Conservation (phyloP, 2,797 vertebrate species). For the Scolopax bukidnonensis region DNA sequence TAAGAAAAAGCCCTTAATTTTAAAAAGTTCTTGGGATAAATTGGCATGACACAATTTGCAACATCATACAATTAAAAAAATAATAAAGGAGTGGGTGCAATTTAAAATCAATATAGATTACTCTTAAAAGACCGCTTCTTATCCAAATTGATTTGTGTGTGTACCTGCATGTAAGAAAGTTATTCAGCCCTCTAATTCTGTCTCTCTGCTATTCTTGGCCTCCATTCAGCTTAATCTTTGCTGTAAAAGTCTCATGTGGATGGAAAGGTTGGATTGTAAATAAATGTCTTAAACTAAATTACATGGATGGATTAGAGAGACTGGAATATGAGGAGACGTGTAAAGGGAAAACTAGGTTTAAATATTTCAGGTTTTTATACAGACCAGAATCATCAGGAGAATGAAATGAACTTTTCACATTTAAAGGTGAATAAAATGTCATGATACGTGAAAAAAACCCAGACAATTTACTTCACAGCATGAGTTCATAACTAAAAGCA, state of each 20-base stretch:
- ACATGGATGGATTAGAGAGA: background rate
- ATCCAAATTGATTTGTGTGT: background rate
- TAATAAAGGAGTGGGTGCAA: background rate
- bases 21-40: background rate
- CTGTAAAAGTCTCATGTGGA: background rate
- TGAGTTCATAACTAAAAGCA: background rate
- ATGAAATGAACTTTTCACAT: conserved; percentile 10
- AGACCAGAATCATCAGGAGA: background rate
- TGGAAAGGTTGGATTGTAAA: background rate
- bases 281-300: conserved; percentile 16
- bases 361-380: background rate
- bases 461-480: conserved; percentile 15
- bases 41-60: background rate
- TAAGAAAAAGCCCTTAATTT: background rate
- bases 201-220: background rate
- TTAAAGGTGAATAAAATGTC: conserved; percentile 40
- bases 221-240: background rate
- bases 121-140: background rate
- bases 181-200: background rate
- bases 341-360: background rate
- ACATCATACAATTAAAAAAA: background rate
- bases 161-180: background rate
- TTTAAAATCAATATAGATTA: background rate
- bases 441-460: background rate
- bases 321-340: background rate